phyloP scores from a whole-genome alignment of 2,797 vertebrate species.

The Fistularia tabacaria region DNA sequence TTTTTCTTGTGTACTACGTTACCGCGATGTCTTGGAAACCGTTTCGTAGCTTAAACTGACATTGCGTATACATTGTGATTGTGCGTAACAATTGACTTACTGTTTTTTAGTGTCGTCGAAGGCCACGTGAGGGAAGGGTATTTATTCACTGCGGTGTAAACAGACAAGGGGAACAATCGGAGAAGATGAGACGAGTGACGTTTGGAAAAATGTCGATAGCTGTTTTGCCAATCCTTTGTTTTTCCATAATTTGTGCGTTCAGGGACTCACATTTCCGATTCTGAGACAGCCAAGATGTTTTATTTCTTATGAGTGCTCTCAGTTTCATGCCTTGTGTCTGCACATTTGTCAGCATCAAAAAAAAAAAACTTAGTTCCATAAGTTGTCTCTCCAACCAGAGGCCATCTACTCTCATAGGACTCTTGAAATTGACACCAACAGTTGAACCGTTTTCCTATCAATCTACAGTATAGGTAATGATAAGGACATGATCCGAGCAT shows the following conservation, averaged over 20 bases:
- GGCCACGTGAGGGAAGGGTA: conserved; percentile 54
- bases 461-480: conserved; percentile 30
- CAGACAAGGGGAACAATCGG: conserved; percentile 16
- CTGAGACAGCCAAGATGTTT: conserved; percentile 15
- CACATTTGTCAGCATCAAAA: conserved; percentile 8
- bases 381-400: background rate
- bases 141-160: conserved; percentile 67
- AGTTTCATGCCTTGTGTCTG: conserved; percentile 1
- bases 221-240: conserved; percentile 18
- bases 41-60: conserved; percentile 33
- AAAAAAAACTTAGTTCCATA: background rate
- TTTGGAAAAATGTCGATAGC: conserved; percentile 26
- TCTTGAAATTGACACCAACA: too few relatives aligned
- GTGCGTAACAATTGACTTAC: conserved; percentile 38
- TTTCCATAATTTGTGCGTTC: conserved; percentile 8
- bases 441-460: conserved; percentile 24
- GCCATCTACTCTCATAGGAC: too few relatives aligned
- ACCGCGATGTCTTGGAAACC: conserved; percentile 14
- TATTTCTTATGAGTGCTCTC: conserved; percentile 17
- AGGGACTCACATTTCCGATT: conserved; percentile 17
- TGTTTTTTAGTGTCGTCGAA: conserved; percentile 32
- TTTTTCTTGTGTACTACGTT: conserved; percentile 16
- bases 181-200: background rate
- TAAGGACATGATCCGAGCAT: conserved; percentile 30
- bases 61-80: conserved; percentile 29